Percentiles rank a stretch among this genome's conserved stretches.
phyloP scores from a whole-genome alignment of 2,113 vertebrate genomes.

The Ophthalmolycus amberensis region DNA sequence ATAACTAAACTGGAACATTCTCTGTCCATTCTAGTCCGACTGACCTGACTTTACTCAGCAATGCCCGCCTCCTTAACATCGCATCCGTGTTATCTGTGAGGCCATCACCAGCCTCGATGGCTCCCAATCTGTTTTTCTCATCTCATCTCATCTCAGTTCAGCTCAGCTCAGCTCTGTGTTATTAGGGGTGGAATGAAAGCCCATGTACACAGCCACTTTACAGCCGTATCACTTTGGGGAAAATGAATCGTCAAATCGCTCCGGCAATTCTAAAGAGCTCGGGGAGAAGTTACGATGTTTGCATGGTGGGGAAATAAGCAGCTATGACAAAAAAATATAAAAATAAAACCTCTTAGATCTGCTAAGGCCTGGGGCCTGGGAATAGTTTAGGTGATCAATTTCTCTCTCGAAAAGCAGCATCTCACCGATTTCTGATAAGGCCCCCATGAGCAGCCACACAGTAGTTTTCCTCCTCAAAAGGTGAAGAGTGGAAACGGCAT shows the following conservation, averaged over 20 bases:
- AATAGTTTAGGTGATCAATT: slow-evolving; percentile 60
- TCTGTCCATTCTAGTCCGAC: background rate
- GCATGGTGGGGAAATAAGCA: slow-evolving; percentile 58
- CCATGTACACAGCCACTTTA: slow-evolving; percentile 61
- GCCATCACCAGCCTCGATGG: slow-evolving; percentile 37
- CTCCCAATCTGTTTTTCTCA: slow-evolving; percentile 63
- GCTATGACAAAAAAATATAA: slow-evolving; percentile 32
- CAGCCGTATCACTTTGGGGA: slow-evolving; percentile 56
- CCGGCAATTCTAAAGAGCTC: slow-evolving; percentile 53
- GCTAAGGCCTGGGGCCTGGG: slow-evolving; percentile 47
- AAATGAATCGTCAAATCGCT: slow-evolving; percentile 68
- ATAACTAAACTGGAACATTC: background rate
- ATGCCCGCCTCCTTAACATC: background rate
- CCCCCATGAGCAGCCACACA: slow-evolving; percentile 23
- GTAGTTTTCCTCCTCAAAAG: slow-evolving; percentile 13
- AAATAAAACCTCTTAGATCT: slow-evolving; percentile 33
- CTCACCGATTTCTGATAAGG: slow-evolving; percentile 35
- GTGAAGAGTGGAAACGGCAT: slow-evolving; percentile 23
- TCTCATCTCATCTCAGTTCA: slow-evolving; percentile 60
- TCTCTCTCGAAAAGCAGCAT: slow-evolving; percentile 46
- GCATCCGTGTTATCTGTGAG: slow-evolving; percentile 37
- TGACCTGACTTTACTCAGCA: slow-evolving; percentile 15
- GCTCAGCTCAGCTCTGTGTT: slow-evolving; percentile 50
- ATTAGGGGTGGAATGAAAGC: slow-evolving; percentile 66
- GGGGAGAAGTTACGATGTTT: slow-evolving; percentile 55